Evolutionary conservation across 2,797 vertebrate species (phyloP).

Genomic region (Sebastes goodei): DNA sequence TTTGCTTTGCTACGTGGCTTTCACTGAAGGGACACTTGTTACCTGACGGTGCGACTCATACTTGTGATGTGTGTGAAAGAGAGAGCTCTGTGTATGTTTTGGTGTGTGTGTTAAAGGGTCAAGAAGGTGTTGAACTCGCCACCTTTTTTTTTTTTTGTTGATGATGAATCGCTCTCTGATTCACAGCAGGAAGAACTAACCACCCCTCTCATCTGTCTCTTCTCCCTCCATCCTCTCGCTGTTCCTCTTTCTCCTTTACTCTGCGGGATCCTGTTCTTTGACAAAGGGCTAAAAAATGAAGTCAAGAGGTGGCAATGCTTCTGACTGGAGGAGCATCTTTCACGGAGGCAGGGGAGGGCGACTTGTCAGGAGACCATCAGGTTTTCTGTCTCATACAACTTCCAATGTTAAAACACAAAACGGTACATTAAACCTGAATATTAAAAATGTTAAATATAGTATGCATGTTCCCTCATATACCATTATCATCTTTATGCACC

Average conservation of each 20-base stretch:
- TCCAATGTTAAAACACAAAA: not conserved
- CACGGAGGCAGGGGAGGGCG: conserved; percentile 34
- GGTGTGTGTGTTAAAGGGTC: not conserved
- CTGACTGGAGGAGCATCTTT: conserved; percentile 63
- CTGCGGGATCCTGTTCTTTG: conserved; percentile 50
- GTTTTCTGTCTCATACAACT: not conserved
- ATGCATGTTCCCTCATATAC: not conserved
- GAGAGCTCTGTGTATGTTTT: not conserved
- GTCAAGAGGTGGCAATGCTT: conserved; percentile 63
- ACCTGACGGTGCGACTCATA: not conserved
- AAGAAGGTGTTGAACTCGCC: conserved; percentile 31
- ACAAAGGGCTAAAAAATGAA: conserved; percentile 76
- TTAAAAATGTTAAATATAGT: not conserved
- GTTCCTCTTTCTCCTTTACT: conserved; percentile 53
- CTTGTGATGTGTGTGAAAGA: not conserved
- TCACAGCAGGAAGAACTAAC: conserved; percentile 55
- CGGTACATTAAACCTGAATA: not conserved
- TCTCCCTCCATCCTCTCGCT: not conserved
- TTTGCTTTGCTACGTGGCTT: not conserved
- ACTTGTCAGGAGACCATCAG: not conserved
- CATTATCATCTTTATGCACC: too few relatives aligned
- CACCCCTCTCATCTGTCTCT: conserved; percentile 59
- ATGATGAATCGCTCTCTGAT: conserved; percentile 56
- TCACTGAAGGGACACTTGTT: not conserved
- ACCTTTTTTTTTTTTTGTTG: not conserved